These are phyloP conservation scores for Pseudocheirus occidentalis DNA, from an alignment of 2,797 vertebrate genomes.

Conservation along the genomic window DNA sequence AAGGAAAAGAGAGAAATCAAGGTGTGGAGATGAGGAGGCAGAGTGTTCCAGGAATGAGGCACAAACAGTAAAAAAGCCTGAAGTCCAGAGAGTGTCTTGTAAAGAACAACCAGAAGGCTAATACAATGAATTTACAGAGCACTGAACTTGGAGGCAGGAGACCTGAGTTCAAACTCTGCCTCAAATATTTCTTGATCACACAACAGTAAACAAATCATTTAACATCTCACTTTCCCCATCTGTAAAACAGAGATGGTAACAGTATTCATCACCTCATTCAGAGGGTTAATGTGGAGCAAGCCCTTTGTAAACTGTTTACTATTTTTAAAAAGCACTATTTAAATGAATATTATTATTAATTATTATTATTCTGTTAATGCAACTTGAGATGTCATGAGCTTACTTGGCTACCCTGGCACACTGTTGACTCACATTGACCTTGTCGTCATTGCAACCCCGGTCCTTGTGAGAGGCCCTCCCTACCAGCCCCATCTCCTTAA, in stretches of 20 bases:
- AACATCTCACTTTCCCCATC: background rate
- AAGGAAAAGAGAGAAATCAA: background rate
- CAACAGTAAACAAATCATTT: background rate
- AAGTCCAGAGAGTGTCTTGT: background rate
- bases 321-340: background rate
- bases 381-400: background rate
- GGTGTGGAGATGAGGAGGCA: background rate
- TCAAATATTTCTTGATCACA: background rate
- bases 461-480: background rate
- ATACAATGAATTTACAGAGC: background rate
- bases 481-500: background rate
- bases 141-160: background rate
- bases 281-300: background rate
- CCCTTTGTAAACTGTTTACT: background rate
- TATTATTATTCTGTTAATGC: background rate
- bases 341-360: background rate
- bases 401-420: background rate
- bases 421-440: background rate
- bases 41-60: background rate
- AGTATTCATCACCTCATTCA: background rate
- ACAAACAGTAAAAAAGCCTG: background rate
- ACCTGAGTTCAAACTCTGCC: background rate
- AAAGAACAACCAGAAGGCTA: background rate
- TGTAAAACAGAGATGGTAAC: background rate
- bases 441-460: background rate